Evolutionary conservation across 2,888 invertebrate species (phyloP).

Genomic region (Drosophila atroscutellata): DNA sequence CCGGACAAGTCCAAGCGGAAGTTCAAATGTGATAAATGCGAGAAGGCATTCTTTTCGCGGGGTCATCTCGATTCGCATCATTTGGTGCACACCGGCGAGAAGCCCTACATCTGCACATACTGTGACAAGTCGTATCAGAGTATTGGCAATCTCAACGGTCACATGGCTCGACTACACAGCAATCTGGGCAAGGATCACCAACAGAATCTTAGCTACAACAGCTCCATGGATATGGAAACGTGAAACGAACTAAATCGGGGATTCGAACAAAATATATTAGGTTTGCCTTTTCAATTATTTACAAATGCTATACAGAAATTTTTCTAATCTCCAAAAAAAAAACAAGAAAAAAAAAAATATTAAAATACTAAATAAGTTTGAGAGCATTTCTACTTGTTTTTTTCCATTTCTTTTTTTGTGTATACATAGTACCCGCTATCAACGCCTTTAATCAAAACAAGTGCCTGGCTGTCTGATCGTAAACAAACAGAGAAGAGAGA

Average conservation of each 20-base stretch:
- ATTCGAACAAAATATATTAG: not conserved
- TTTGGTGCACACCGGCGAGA: constrained; percentile 82
- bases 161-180: constrained; percentile 67
- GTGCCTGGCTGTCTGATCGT: constrained; percentile 65
- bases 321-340: not conserved
- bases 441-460: constrained; percentile 62
- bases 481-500: constrained; percentile 31
- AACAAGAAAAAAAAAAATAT: too few species aligned
- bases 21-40: constrained; percentile 74
- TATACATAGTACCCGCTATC: constrained; percentile 36
- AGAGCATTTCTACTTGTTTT: not conserved
- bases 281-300: not conserved
- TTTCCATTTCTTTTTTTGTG: not conserved
- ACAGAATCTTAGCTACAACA: constrained; percentile 27
- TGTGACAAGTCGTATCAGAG: constrained; percentile 79
- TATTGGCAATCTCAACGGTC: constrained; percentile 81
- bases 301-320: not conserved
- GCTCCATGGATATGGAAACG: constrained; percentile 42
- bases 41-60: constrained; percentile 78
- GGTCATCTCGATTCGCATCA: constrained; percentile 79
- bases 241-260: constrained; percentile 1
- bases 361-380: not conserved
- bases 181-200: constrained; percentile 49
- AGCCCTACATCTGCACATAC: constrained; percentile 76
- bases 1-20: constrained; percentile 72